phyloP scores from a whole-genome alignment of 2,113 vertebrate genomes.

The Ceyx melanurus region DNA sequence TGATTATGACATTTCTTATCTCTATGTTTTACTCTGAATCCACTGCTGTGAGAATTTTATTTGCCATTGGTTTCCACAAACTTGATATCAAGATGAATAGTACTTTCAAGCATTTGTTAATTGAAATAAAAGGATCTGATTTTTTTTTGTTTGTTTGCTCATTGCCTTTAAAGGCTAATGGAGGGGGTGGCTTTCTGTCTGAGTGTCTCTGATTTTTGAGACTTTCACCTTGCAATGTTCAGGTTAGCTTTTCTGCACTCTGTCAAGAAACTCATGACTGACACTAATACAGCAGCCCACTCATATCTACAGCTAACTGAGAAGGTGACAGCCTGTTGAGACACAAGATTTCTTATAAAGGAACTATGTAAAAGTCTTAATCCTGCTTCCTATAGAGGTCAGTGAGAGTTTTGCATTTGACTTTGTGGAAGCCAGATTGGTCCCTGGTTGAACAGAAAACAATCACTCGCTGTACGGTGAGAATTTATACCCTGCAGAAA shows the following conservation, averaged over 20 bases:
- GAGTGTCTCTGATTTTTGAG: not conserved
- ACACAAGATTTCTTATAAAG: constrained; percentile 10
- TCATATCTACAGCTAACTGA: not conserved
- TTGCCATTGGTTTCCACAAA: not conserved
- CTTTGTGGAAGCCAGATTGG: constrained; percentile 9
- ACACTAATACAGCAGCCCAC: not conserved
- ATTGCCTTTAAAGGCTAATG: not conserved
- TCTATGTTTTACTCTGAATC: not conserved
- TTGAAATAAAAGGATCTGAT: not conserved
- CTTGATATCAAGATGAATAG: not conserved
- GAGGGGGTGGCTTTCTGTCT: not conserved
- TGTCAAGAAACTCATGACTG: not conserved
- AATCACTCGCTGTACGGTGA: constrained; percentile 12
- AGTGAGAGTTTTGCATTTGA: not conserved
- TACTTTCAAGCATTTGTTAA: not conserved
- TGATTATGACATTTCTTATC: not conserved
- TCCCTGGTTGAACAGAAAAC: constrained; percentile 11
- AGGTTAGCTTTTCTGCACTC: not conserved
- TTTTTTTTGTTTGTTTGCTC: not conserved
- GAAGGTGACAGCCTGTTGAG: constrained; percentile 3
- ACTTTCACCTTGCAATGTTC: not conserved
- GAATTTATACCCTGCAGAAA: constrained; percentile 30
- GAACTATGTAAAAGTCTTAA: constrained; percentile 24
- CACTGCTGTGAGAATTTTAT: not conserved
- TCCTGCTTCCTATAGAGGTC: constrained; percentile 21